Evolutionary conservation across 2,797 vertebrate species (phyloP), one percentile per base, ranked within the genome.

Genomic region (Tapera naevia): DNA sequence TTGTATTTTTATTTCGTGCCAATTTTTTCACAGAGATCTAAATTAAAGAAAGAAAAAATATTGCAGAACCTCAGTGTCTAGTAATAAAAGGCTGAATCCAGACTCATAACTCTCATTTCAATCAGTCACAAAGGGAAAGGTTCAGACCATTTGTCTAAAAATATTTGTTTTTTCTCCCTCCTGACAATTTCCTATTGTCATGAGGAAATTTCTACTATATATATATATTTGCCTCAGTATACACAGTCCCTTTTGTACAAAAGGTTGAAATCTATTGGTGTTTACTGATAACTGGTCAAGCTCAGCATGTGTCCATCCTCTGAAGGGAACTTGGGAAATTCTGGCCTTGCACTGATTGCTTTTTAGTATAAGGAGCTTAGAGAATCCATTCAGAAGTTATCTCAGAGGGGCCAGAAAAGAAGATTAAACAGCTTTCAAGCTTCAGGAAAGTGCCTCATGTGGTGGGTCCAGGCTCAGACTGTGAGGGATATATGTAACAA

Each of bases 1-100:
- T 96, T 96, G 64, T 89, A 65, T 94, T 93, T 95, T 66, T 28
- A n/a, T n/a, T n/a, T n/a, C n/a, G n/a, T 66, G 83, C 41, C 70
- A 41, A 30, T 75, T 91, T 87, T 93, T 73, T 80, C 5, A 10
- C 74, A 88, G 39, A 62, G 60, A 82, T 91, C 71, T 91, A 91
- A 94, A 94, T 86, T 87, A 90, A 88, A 87, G 90, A 81, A 84
- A 73, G 70, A 62, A 73, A 90, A 89, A 95, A 83, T 43, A 88
- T 64, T 10, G 24, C 70, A 88, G 79, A 89, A 71, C 62, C 66
- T 66, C 61, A 65, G 27, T 58, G 60, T 86, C 74, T 96, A 89
- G 80, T 86, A 88, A 93, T 80, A 86, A 94, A 93, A 93, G 41
- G 53, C 80, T 93, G 83, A 90, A 93, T 80, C 19, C 78, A 93